Evolutionary conservation across 2,797 vertebrate genomes (phyloP).

Genomic region (Clarias fuscus): DNA sequence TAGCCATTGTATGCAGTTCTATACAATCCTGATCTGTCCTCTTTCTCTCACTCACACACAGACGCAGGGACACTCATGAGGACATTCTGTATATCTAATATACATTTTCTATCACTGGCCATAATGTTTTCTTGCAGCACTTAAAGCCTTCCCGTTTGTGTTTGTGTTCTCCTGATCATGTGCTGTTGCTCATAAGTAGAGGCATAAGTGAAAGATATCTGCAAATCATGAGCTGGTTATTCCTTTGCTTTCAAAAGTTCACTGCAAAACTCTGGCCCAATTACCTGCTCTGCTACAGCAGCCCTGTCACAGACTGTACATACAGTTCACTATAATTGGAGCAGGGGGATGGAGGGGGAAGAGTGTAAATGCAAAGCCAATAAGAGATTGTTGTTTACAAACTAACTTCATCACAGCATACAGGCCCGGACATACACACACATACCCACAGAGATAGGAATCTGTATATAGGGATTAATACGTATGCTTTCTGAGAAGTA

Average conservation of each 20-base stretch:
- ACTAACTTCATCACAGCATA: slow-evolving; percentile 31
- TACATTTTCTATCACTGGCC: neutral
- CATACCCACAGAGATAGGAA: neutral
- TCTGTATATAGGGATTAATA: slow-evolving; percentile 11
- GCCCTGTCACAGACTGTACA: slow-evolving; percentile 52
- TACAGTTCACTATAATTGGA: slow-evolving; percentile 50
- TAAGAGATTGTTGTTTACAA: slow-evolving; percentile 33
- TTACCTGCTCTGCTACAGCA: slow-evolving; percentile 52
- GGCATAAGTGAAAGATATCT: slow-evolving; percentile 1
- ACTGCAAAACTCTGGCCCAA: slow-evolving; percentile 52
- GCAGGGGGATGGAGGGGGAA: slow-evolving; percentile 7
- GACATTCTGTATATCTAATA: neutral
- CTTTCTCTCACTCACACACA: neutral
- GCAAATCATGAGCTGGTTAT: slow-evolving; percentile 38
- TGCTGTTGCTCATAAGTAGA: slow-evolving; percentile 1
- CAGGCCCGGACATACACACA: neutral
- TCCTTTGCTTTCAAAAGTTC: slow-evolving; percentile 49
- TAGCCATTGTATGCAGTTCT: neutral
- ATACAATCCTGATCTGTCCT: neutral
- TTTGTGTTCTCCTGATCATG: neutral
- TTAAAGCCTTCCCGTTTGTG: neutral
- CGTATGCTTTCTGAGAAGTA: slow-evolving; percentile 44
- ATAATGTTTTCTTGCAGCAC: neutral
- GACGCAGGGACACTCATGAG: neutral
- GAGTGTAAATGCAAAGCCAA: slow-evolving; percentile 39